Evolutionary conservation across 2,113 vertebrate genomes (phyloP).

Genomic region (Microtus montanus): DNA sequence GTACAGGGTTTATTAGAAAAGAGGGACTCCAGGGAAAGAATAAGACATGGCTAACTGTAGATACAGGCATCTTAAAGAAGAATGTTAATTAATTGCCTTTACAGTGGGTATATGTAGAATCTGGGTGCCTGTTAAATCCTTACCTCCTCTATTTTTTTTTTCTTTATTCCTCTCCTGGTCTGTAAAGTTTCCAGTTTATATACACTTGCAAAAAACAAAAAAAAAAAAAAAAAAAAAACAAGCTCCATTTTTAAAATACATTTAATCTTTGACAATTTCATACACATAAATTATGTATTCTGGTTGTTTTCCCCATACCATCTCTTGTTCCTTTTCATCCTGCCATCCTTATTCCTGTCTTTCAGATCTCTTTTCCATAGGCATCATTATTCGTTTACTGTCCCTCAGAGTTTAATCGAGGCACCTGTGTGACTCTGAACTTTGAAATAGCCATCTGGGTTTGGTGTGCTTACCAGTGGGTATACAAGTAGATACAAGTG

Average conservation of each 20-base stretch:
- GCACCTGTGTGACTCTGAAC: background rate
- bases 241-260: background rate
- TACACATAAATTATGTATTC: background rate
- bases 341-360: background rate
- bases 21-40: background rate
- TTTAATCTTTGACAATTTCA: background rate
- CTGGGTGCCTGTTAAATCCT: background rate
- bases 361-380: background rate
- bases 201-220: too few species aligned
- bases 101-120: background rate
- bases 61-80: background rate
- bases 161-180: too few species aligned
- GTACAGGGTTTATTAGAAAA: background rate
- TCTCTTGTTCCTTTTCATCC: background rate
- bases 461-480: background rate
- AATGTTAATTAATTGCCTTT: background rate
- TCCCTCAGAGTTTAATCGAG: background rate
- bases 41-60: background rate
- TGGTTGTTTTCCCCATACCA: background rate
- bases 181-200: too few species aligned
- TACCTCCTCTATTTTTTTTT: background rate
- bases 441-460: background rate
- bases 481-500: too few species aligned
- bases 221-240: too few species aligned
- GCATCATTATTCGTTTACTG: background rate